Evolutionary conservation across 2,113 vertebrate species (phyloP), one percentile per base, ranked within the genome.

Genomic region (Marmota flaviventris): DNA sequence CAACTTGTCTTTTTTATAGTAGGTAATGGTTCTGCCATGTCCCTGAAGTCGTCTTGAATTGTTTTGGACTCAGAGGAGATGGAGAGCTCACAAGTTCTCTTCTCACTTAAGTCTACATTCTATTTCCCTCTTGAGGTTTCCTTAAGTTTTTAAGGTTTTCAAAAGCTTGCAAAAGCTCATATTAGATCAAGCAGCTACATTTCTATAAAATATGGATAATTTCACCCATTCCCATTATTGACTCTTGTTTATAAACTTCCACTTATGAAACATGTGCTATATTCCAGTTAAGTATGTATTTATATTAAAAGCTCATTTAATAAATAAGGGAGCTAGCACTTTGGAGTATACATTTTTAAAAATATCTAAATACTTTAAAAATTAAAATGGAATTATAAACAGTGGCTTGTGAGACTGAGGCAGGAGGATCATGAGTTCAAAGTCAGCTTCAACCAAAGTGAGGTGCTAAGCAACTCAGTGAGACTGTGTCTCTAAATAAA

Each of bases 281-380:
- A 85, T 75, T 94, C 96, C 88, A 91, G 85, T 81, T 92, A 78
- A 73, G 22, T 27, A 39, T 18, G 76, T 94, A 18, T 89, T 85
- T 93, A 83, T 90, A 17, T 53, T 82, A 95, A 63, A 75, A 61
- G 17, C 51, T 91, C 8, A 18, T 34, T 18, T 82, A 5, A 27
- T 86, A 48, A 85, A 13, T 75, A 86, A 96, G 56, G 56, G 81
- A 85, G 45, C 22, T 72, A 42, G 51, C 77, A 13, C 13, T 89
- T 78, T 78, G 53, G 53, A 20, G 11, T 11, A 45, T 73, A 42
- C 7, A 56, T 70, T 96, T 51, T 48, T 9, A 7, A 81, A 82
- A 85, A 63, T 63, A 22, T 63, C 61, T 63, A 61, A 61, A 24
- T 84, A 63, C 9, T 84, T 76, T 70, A 76, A 42, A 63, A 70